Conservation (phyloP, 2,113 vertebrate genomes). For the Vicugna pacos region DNA sequence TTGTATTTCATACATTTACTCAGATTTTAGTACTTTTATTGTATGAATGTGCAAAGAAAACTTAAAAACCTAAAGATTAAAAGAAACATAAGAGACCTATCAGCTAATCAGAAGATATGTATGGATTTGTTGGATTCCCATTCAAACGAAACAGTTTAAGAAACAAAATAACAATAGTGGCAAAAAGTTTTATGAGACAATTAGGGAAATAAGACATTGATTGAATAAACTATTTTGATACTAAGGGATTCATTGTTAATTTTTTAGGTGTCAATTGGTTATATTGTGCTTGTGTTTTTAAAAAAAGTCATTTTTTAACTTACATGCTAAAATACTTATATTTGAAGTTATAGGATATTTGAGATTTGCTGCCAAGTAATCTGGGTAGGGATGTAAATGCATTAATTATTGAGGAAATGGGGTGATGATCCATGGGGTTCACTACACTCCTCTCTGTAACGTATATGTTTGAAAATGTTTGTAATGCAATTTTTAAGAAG, state of each 20-base stretch:
- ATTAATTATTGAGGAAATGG: background rate
- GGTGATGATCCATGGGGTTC: background rate
- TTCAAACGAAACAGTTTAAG: slow-evolving; percentile 24
- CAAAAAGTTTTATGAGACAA: background rate
- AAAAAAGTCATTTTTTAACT: slow-evolving; percentile 6
- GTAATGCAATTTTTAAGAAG: background rate
- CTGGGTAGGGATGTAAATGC: background rate
- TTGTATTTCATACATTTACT: slow-evolving; percentile 28
- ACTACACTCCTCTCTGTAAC: background rate
- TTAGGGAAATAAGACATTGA: background rate
- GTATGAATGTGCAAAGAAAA: slow-evolving; percentile 23
- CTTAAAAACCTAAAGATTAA: background rate
- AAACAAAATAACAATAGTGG: background rate
- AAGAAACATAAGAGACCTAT: background rate
- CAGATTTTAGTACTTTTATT: slow-evolving; percentile 5
- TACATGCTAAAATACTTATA: background rate
- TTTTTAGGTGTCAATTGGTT: background rate
- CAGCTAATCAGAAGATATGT: background rate
- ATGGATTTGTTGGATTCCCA: background rate
- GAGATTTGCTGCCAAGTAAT: slow-evolving; percentile 25
- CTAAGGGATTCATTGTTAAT: background rate
- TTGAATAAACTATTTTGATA: background rate
- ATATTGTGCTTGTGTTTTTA: background rate
- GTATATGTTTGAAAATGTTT: background rate
- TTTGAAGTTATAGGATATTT: background rate